Percentiles rank a stretch among this genome's conserved stretches.
These are phyloP conservation scores for Pogona vitticeps DNA, from an alignment of 2,113 vertebrate genomes.

Conservation along the genomic window DNA sequence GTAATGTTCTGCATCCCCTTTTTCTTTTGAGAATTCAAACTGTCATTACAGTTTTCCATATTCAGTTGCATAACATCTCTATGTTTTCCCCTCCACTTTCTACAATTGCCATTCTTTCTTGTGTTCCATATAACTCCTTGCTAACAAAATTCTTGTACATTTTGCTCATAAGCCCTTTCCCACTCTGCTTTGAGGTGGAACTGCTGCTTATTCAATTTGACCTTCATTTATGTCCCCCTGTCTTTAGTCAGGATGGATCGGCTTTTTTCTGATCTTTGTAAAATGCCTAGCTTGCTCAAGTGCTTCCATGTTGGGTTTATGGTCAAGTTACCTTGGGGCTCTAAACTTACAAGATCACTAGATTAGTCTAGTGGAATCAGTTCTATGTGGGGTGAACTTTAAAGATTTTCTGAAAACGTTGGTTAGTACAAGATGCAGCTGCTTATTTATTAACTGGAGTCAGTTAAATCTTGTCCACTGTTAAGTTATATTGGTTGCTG, in stretches of 20 bases:
- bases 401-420: background rate
- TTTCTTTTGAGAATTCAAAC: background rate
- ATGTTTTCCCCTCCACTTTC: background rate
- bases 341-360: background rate
- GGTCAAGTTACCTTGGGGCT: background rate
- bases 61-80: background rate
- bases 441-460: background rate
- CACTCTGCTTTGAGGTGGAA: background rate
- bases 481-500: background rate
- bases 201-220: background rate
- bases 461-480: background rate
- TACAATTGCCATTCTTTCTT: background rate
- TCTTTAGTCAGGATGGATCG: no score
- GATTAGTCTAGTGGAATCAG: background rate
- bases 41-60: background rate
- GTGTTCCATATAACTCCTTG: background rate
- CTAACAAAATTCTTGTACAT: background rate
- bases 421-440: background rate
- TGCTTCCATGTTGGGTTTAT: background rate
- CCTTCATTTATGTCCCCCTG: background rate
- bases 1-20: no score
- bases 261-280: background rate
- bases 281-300: background rate
- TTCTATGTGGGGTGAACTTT: background rate
- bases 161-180: background rate